These are phyloP conservation scores for Mastomys natalensis DNA, from an alignment of 2,113 vertebrate genomes.

Conservation along the genomic window DNA sequence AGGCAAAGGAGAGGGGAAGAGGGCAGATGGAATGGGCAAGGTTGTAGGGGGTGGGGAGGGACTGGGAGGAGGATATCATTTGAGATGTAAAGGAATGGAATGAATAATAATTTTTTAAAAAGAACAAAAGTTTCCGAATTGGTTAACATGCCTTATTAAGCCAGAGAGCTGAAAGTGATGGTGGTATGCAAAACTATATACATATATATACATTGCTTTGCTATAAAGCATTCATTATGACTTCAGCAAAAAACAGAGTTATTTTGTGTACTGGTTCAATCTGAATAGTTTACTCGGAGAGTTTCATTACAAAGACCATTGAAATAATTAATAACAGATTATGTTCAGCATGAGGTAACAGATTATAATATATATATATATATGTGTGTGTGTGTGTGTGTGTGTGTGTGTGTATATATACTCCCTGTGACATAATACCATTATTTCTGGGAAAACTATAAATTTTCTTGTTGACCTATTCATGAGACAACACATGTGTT, in stretches of 20 bases:
- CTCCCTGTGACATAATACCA: conserved; percentile 1
- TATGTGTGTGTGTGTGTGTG: no score
- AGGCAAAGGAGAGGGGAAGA: no score
- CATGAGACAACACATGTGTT: conserved; percentile 15
- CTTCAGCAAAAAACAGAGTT: conserved; percentile 15
- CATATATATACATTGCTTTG: not conserved
- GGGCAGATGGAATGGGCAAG: no score
- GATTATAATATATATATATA: not conserved
- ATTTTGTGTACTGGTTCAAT: not conserved
- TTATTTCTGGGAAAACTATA: not conserved
- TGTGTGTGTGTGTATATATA: no score
- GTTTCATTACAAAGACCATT: conserved; percentile 18
- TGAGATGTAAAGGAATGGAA: no score
- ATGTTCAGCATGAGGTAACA: conserved; percentile 19
- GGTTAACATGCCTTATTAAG: not conserved
- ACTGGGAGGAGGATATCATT: no score
- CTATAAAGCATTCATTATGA: conserved; percentile 34
- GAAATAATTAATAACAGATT: conserved; percentile 60
- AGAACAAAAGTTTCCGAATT: not conserved
- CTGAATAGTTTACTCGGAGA: not conserved
- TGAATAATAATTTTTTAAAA: not conserved
- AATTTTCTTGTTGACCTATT: conserved; percentile 59
- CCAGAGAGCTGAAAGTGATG: not conserved
- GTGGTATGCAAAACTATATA: not conserved
- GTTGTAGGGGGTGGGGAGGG: no score